Evolutionary conservation across 2,113 vertebrate genomes (phyloP).

Genomic region (Indicator indicator): DNA sequence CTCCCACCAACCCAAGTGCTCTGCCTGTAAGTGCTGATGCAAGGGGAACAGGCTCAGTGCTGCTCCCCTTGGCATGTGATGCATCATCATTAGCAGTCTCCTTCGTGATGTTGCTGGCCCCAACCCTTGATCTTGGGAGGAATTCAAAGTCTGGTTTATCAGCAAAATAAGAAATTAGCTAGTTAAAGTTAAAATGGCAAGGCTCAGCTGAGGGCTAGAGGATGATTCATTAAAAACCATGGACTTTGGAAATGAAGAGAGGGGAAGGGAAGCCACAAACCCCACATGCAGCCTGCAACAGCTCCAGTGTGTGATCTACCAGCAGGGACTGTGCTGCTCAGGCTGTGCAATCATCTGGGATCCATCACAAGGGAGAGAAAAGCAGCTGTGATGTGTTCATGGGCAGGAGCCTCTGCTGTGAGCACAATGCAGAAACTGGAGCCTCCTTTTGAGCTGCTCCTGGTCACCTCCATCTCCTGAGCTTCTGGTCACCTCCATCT

Average conservation of each 20-base stretch:
- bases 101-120: not conserved
- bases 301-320: constrained; percentile 38
- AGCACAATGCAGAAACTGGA: accelerated
- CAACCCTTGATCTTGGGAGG: constrained; percentile 24
- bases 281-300: constrained; percentile 44
- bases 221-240: constrained; percentile 41
- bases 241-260: constrained; percentile 38
- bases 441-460: not conserved
- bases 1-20: not conserved
- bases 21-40: constrained; percentile 31
- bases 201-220: constrained; percentile 31
- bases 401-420: not conserved
- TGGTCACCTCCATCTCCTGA: not conserved
- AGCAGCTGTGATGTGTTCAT: not conserved
- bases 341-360: constrained; percentile 43
- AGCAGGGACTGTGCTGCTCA: not conserved
- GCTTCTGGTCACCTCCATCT: accelerated
- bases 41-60: not conserved
- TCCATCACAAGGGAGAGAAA: constrained; percentile 12
- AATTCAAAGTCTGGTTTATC: constrained; percentile 67
- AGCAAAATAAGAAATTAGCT: constrained; percentile 7
- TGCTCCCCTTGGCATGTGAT: not conserved
- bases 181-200: constrained; percentile 53
- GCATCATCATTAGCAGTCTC: not conserved
- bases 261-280: constrained; percentile 53